Evolutionary conservation across 2,797 vertebrate species (phyloP).

Genomic region (Poecilia wingei): DNA sequence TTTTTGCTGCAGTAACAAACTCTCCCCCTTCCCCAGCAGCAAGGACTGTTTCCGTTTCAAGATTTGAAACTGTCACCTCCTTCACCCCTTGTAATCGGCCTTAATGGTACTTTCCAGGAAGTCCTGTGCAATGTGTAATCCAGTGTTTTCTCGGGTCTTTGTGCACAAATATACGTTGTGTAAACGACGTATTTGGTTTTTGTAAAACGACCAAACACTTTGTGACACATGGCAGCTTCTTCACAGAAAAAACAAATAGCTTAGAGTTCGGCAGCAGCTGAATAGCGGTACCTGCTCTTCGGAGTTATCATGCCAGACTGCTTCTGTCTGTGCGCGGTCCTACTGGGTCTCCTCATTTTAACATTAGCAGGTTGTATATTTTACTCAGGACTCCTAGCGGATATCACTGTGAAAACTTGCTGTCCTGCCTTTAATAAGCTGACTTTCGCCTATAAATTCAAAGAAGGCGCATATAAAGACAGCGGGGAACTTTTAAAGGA

Average conservation of each 20-base stretch:
- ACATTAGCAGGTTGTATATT: conserved; percentile 79
- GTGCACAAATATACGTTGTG: background rate
- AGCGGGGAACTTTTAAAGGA: conserved; percentile 86
- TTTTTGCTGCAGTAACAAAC: background rate
- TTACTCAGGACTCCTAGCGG: conserved; percentile 86
- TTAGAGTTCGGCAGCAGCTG: background rate
- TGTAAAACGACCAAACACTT: background rate
- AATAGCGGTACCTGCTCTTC: background rate
- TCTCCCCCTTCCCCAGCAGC: background rate
- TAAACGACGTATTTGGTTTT: background rate
- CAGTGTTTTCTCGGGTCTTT: background rate
- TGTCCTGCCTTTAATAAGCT: conserved; percentile 86
- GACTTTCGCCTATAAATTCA: conserved; percentile 91
- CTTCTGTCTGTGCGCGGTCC: conserved; percentile 77
- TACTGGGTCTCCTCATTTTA: conserved; percentile 76
- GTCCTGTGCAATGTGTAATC: conserved; percentile 13
- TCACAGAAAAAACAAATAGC: background rate
- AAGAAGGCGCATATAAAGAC: conserved; percentile 83
- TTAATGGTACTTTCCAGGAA: conserved; percentile 73
- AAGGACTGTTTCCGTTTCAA: background rate
- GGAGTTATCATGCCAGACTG: conserved; percentile 84
- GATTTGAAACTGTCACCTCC: background rate
- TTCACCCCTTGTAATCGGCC: conserved; percentile 1
- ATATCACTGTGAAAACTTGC: conserved; percentile 86
- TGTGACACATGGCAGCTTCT: background rate